These are phyloP conservation scores for Monopis laevigella DNA, from an alignment of 2,888 invertebrate species.

Conservation along the genomic window DNA sequence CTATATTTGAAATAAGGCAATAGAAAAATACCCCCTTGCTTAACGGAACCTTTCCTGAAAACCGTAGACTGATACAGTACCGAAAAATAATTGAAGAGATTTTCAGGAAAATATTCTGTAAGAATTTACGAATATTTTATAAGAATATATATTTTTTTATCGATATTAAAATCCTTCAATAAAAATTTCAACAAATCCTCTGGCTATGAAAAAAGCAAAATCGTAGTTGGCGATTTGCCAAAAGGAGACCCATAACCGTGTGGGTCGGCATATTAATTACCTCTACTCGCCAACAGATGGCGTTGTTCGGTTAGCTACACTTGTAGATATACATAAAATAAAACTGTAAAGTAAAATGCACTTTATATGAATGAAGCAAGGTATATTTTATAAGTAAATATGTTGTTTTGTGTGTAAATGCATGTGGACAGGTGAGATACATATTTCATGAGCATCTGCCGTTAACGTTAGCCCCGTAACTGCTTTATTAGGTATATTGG, in stretches of 20 bases:
- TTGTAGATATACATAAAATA: not conserved
- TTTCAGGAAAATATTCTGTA: no score
- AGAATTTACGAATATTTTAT: no score
- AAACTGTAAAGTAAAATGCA: not conserved
- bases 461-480: not conserved
- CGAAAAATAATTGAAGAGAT: no score
- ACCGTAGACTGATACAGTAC: no score
- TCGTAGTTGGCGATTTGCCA: not conserved
- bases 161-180: no score
- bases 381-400: not conserved
- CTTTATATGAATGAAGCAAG: not conserved
- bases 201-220: not conserved
- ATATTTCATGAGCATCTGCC: conserved; percentile 9
- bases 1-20: no score
- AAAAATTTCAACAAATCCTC: not conserved
- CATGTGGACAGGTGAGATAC: conserved; percentile 4
- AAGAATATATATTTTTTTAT: no score
- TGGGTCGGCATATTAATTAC: conserved; percentile 36
- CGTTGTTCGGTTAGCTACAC: conserved; percentile 13
- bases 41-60: no score
- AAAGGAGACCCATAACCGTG: not conserved
- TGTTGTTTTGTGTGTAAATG: not conserved
- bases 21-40: no score
- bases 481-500: no score
- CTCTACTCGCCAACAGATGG: conserved; percentile 22